Base-by-base conservation (phyloP, 2,113 vertebrate genomes). In the Calonectris borealis region DNA sequence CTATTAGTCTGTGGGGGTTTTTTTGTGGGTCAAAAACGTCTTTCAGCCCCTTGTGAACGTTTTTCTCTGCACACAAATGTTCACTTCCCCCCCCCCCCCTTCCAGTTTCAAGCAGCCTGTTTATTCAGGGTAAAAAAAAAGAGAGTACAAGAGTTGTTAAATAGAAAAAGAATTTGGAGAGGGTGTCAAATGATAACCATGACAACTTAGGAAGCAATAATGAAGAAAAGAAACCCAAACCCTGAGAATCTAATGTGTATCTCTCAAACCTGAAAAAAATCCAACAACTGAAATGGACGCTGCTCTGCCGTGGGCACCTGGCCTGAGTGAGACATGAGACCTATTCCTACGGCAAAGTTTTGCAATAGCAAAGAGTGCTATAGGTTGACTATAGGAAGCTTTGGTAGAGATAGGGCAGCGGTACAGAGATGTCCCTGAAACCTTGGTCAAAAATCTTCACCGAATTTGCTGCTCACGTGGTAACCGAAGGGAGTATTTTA, bases 181-280 rank as follows among this genome's bases (percentile, higher is more conserved):
- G 86, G 54, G 88, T 97, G 75, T 96, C 78, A 94, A 54, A 86
- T 91, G 96, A 97, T 97, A 98, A 94, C 95, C 96, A 97, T 97
- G 97, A 97, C 97, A 97, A 98, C 95, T 87, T 77, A 86, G 44
- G 79, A 97, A 77, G 88, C 38, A 97, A 84, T 95, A 96, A 96
- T 91, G 68, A 97, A 78, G 36, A 82, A 88, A 79, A 81, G 57
- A 76, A 49, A 10, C 27, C 14, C 83, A 96, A 73, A 83, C 66
- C 13, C 38, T 91, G 76, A 93, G 81, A 95, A 76, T 52, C 26
- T 92, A 91, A 51, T 94, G 65, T 96, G 97, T 94, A 26, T 84
- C 55, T 91, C 70, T 88, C 46, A 65, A 94, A 76, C 19, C 17
- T 60, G 86, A 79, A 93, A 95, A 26, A 32, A 90, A 19, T 19